A percentile compares a stretch with the other conserved stretches of the same genome.
phyloP scores from a whole-genome alignment of 2,888 invertebrate species.

The Drosophila formosana region DNA sequence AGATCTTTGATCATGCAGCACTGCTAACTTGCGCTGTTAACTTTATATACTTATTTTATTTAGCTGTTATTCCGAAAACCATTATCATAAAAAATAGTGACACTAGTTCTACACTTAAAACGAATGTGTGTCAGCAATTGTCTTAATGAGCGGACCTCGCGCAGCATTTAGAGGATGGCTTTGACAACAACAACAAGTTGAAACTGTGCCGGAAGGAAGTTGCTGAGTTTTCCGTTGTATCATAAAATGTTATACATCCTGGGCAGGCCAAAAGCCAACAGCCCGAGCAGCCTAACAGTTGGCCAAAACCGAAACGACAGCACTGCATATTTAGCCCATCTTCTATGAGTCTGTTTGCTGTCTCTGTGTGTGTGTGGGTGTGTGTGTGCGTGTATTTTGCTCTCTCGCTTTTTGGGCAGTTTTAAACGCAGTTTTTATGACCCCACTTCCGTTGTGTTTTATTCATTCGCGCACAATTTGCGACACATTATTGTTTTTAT shows the following conservation, averaged over 20 bases:
- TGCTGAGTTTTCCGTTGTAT: slow-evolving; percentile 74
- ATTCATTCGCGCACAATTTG: slow-evolving; percentile 76
- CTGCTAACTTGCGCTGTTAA: too few relatives aligned
- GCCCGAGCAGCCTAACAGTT: background rate
- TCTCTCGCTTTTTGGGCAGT: slow-evolving; percentile 53
- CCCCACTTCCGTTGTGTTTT: slow-evolving; percentile 73
- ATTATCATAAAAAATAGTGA: background rate
- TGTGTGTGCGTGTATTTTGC: background rate
- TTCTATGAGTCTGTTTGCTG: slow-evolving; percentile 15
- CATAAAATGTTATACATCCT: slow-evolving; percentile 76
- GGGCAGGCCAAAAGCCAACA: slow-evolving; percentile 30
- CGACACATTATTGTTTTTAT: slow-evolving; percentile 76
- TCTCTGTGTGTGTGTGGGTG: background rate
- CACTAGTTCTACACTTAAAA: too few relatives aligned
- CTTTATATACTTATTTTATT: too few relatives aligned
- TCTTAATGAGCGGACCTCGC: slow-evolving; percentile 44
- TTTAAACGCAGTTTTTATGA: slow-evolving; percentile 72
- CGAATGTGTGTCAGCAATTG: too few relatives aligned
- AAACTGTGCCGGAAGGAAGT: slow-evolving; percentile 75
- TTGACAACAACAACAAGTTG: slow-evolving; percentile 34
- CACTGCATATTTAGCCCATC: slow-evolving; percentile 55
- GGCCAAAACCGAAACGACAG: background rate
- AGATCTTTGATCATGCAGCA: too few relatives aligned
- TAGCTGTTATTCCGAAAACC: too few relatives aligned
- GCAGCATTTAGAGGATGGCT: slow-evolving; percentile 18